phyloP scores from a whole-genome alignment of 2,113 vertebrate genomes.

The Budorcas taxicolor region DNA sequence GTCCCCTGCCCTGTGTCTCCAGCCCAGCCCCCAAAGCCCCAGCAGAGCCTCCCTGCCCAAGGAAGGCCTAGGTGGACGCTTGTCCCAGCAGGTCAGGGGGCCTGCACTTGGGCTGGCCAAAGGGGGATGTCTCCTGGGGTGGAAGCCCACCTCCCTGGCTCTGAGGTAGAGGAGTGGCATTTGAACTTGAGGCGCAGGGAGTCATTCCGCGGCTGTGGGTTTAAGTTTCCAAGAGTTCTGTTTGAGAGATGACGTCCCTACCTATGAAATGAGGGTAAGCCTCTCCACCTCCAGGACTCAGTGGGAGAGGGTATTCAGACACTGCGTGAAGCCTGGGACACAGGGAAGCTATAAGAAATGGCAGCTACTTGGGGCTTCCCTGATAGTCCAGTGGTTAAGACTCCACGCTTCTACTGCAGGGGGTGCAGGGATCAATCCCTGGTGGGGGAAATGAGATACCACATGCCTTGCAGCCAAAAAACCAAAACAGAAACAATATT shows the following conservation, averaged over 20 bases:
- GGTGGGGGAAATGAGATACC: not conserved
- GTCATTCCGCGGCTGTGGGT: too few species aligned
- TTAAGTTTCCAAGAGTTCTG: not conserved
- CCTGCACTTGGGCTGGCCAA: too few species aligned
- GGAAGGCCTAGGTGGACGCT: not conserved
- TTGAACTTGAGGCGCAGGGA: not conserved
- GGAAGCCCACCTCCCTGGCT: too few species aligned
- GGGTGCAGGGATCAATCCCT: not conserved
- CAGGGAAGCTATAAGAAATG: not conserved
- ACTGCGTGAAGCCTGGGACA: not conserved
- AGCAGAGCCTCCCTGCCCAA: not conserved
- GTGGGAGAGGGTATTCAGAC: not conserved
- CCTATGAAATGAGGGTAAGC: not conserved
- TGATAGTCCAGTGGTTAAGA: not conserved
- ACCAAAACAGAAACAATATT: not conserved
- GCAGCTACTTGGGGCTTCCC: not conserved
- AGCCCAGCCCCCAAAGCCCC: not conserved
- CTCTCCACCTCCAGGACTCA: not conserved
- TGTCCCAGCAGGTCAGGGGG: not conserved
- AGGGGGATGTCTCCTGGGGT: not conserved
- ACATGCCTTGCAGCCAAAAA: not conserved
- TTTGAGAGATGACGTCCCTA: not conserved
- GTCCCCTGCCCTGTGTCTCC: not conserved
- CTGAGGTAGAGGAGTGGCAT: not conserved
- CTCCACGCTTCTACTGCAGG: not conserved